A percentile compares a stretch with the other conserved stretches of the same genome.
Conservation (phyloP, 2,888 invertebrate species). For the Rhorus exstirpatorius region DNA sequence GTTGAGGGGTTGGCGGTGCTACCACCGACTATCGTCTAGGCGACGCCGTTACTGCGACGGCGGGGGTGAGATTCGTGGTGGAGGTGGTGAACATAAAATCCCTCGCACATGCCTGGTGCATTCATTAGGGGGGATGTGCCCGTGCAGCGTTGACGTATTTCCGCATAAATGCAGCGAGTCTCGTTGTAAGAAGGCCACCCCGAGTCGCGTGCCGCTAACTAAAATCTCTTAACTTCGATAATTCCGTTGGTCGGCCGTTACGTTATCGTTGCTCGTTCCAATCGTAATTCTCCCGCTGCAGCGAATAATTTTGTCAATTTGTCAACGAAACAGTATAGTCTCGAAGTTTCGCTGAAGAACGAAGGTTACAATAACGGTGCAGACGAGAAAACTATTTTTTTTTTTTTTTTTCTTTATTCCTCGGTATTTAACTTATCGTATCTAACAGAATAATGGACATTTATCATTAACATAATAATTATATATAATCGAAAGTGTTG, state of each 20-base stretch:
- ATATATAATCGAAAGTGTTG: slow-evolving; percentile 50
- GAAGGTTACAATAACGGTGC: neutral
- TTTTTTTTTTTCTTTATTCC: neutral
- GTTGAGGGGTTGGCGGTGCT: slow-evolving; percentile 70
- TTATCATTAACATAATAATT: slow-evolving; percentile 14
- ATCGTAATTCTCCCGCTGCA: neutral
- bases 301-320: neutral
- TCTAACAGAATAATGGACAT: slow-evolving; percentile 17
- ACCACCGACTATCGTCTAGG: slow-evolving; percentile 73
- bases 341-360: slow-evolving; percentile 1
- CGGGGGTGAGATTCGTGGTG: slow-evolving; percentile 71
- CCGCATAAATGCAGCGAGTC: slow-evolving; percentile 77
- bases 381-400: neutral
- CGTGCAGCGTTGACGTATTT: slow-evolving; percentile 84
- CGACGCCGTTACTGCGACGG: slow-evolving; percentile 74
- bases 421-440: slow-evolving; percentile 11
- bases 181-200: slow-evolving; percentile 38
- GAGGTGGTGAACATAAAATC: slow-evolving; percentile 85
- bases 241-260: slow-evolving; percentile 1
- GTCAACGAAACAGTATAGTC: neutral
- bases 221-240: slow-evolving; percentile 28
- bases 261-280: neutral
- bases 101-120: slow-evolving; percentile 86
- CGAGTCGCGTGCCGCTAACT: slow-evolving; percentile 59
- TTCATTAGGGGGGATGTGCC: slow-evolving; percentile 85